Base-by-base conservation (phyloP, 2,888 invertebrate genomes). In the Andrena hattorfiana region DNA sequence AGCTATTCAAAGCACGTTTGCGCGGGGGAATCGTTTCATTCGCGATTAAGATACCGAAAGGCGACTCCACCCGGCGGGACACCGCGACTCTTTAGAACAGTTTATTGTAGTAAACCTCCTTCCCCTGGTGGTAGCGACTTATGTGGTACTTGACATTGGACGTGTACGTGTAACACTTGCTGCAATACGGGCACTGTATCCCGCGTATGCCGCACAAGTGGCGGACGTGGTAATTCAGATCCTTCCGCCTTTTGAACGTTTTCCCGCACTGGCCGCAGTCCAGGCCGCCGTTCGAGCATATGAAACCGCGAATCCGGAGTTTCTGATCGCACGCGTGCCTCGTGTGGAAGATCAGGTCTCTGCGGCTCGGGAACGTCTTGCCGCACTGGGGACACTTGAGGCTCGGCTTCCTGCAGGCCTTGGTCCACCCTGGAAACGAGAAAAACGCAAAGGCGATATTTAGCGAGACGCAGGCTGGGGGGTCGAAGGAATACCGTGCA, bases 101-200 rank as follows among this genome's bases (percentile, higher is more conserved):
- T 67, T 87, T 87, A 59, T 84, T 84, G 49, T 87, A 87, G 64
- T 84, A 84, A 6, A 87, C 75, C 7, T 81, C 72, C 32, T 87
- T 68, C 0, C 87, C 87, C 20, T 72, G 26, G 79, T 91, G 91
- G 60, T 83, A 80, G 59, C 84, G 90, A 49, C 81, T 90, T 68
- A 89, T 87, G 62, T 90, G 90, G 63, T 87, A 87, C 49, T 75
- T 84, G 8, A 90, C 86, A 77, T 87, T 90, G 1, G 86, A 87
- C 8, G 89, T 77, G 63, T 88, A 86, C 60, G 83, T 82, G 54
- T 81, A 88, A 48, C 86, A 85, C 72, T 91, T 90, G 67, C 87
- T 86, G 86, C 95, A 95, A 71, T 93, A 86, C 16, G 92, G 90
- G 81, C 95, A 95, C 8, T 89, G 84, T 77, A 94, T 92, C 51